Percentiles rank a stretch among this genome's conserved stretches.
These are phyloP conservation scores for Hephaestus fuliginosus DNA, from an alignment of 2,797 vertebrate species.

Conservation along the genomic window DNA sequence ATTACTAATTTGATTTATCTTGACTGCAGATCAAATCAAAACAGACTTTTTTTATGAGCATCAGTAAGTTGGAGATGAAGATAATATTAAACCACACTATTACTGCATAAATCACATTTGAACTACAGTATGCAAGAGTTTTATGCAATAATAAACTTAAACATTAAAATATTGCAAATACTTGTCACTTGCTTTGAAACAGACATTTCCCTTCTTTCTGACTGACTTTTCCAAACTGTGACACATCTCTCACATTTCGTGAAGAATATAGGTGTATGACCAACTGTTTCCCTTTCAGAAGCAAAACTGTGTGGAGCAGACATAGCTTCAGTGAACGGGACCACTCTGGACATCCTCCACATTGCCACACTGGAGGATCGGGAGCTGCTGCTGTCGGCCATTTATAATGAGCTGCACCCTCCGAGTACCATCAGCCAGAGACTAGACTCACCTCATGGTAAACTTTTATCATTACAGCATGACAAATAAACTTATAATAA, in stretches of 20 bases:
- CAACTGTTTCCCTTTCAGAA: conserved; percentile 70
- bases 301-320: conserved; percentile 82
- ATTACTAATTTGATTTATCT: conserved; percentile 30
- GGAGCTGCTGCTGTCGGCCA: conserved; percentile 83
- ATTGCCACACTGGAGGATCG: conserved; percentile 78
- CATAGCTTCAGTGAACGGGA: conserved; percentile 80
- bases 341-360: conserved; percentile 80
- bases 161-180: too few relatives aligned
- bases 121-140: background rate
- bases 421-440: conserved; percentile 72
- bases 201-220: too few relatives aligned
- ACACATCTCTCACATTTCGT: background rate
- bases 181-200: too few relatives aligned
- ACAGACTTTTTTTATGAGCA: conserved; percentile 9
- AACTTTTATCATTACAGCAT: background rate
- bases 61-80: conserved; percentile 15
- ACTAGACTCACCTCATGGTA: conserved; percentile 80
- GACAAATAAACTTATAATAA: background rate
- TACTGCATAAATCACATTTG: conserved; percentile 1
- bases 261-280: conserved; percentile 1
- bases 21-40: conserved; percentile 30
- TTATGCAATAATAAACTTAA: background rate
- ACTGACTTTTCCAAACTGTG: background rate
- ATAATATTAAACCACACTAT: conserved; percentile 19
- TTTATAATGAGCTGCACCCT: conserved; percentile 85